Conservation (phyloP, 2,888 invertebrate species). For the Erannis defoliaria region DNA sequence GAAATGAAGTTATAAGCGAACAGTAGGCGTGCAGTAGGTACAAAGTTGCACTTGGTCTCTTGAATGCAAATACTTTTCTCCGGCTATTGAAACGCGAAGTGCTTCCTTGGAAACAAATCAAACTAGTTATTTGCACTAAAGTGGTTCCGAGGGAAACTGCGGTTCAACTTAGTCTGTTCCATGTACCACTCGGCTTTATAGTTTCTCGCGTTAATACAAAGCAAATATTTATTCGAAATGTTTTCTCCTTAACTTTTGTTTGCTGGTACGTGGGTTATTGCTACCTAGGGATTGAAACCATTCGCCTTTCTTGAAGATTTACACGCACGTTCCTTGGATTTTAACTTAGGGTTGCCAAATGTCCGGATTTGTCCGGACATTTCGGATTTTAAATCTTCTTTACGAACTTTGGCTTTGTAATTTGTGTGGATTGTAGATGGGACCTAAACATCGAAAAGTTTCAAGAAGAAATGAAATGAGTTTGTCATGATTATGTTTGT, state of each 20-base stretch:
- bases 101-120: slow-evolving; percentile 39
- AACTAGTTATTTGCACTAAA: slow-evolving; percentile 44
- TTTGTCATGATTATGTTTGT: no score
- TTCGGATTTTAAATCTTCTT: not conserved
- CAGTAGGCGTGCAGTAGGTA: not conserved
- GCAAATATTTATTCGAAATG: slow-evolving; percentile 12
- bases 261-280: slow-evolving; percentile 5
- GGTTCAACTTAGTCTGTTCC: slow-evolving; percentile 46
- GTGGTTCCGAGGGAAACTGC: slow-evolving; percentile 43
- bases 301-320: not conserved
- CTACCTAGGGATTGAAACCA: not conserved
- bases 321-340: not conserved
- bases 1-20: not conserved
- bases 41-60: slow-evolving; percentile 8
- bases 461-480: no score
- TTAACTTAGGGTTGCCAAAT: not conserved
- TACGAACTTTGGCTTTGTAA: not conserved
- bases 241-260: slow-evolving; percentile 19
- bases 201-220: slow-evolving; percentile 30
- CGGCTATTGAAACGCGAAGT: slow-evolving; percentile 26
- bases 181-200: slow-evolving; percentile 33
- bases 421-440: no score
- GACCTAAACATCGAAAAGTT: no score
- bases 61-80: slow-evolving; percentile 23
- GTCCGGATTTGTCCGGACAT: no score